Percentiles rank a stretch among this genome's conserved stretches.
Evolutionary conservation across 2,888 invertebrate species (phyloP).

Genomic region (Drosophila prostipennis): DNA sequence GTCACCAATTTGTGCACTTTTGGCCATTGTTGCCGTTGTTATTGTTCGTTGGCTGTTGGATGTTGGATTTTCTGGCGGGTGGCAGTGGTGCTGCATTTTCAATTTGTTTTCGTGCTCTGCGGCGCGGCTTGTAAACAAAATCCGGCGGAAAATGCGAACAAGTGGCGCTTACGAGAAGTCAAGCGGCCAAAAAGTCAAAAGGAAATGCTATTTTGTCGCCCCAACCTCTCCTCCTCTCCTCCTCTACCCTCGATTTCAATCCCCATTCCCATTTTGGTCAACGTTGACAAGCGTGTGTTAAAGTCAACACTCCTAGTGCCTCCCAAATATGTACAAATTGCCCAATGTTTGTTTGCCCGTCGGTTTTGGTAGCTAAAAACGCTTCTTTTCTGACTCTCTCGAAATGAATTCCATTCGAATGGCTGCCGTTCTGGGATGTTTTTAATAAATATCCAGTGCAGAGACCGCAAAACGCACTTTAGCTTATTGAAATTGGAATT

Average conservation of each 20-base stretch:
- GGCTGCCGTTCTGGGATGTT: conserved; percentile 32
- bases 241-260: background rate
- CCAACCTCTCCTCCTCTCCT: too few relatives aligned
- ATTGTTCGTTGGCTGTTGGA: conserved; percentile 28
- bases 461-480: conserved; percentile 70
- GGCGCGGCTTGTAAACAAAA: conserved; percentile 77
- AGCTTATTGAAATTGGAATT: conserved; percentile 65
- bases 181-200: conserved; percentile 62
- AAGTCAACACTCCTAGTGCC: conserved; percentile 31
- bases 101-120: conserved; percentile 75
- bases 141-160: conserved; percentile 75
- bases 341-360: conserved; percentile 30
- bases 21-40: conserved; percentile 47
- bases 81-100: conserved; percentile 57
- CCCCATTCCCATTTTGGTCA: conserved; percentile 40
- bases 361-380: conserved; percentile 7
- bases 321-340: conserved; percentile 43
- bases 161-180: conserved; percentile 60
- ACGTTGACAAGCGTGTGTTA: conserved; percentile 70
- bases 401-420: conserved; percentile 43
- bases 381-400: conserved; percentile 40
- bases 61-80: background rate
- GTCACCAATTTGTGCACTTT: conserved; percentile 54
- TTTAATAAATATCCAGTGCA: conserved; percentile 60
- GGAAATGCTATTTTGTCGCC: conserved; percentile 74